Conservation (phyloP, 2,797 vertebrate species). For the Diplodus puntazzo region DNA sequence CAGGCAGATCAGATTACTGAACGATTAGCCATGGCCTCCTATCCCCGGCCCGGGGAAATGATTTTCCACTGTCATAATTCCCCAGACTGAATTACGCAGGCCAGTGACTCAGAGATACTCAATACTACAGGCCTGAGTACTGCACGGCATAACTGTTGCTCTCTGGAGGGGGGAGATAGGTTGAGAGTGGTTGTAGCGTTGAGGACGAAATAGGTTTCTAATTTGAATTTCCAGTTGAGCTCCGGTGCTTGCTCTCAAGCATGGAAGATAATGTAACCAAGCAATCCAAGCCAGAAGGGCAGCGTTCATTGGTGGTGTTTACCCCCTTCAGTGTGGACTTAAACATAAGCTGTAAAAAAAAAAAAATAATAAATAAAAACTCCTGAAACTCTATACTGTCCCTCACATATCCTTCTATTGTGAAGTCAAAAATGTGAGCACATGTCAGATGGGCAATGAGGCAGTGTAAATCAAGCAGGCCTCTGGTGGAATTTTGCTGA, state of each 20-base stretch:
- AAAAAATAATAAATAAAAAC: too few relatives aligned
- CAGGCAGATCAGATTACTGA: constrained; percentile 86
- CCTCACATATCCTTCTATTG: constrained; percentile 43
- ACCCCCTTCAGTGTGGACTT: constrained; percentile 7
- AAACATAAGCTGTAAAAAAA: constrained; percentile 42
- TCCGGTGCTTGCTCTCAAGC: constrained; percentile 4
- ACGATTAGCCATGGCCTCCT: constrained; percentile 85
- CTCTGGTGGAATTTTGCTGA: constrained; percentile 71
- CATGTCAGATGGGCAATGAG: constrained; percentile 56
- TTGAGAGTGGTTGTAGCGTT: constrained; percentile 39
- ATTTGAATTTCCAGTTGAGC: constrained; percentile 41
- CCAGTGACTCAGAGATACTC: constrained; percentile 79
- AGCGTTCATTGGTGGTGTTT: constrained; percentile 28
- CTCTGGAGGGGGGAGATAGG: constrained; percentile 63
- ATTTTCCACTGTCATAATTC: constrained; percentile 88
- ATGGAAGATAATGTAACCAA: background rate
- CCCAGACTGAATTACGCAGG: constrained; percentile 82
- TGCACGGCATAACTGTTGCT: constrained; percentile 67
- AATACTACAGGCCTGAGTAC: constrained; percentile 68
- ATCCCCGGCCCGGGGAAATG: constrained; percentile 81
- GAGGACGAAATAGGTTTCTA: constrained; percentile 44
- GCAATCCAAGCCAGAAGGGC: constrained; percentile 5
- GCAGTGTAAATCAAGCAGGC: constrained; percentile 59
- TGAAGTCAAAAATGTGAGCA: constrained; percentile 53
- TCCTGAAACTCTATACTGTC: constrained; percentile 41